Evolutionary conservation across 2,888 invertebrate species (phyloP), one percentile per base, ranked within the genome.

Genomic region (Stictocephala bisonia): DNA sequence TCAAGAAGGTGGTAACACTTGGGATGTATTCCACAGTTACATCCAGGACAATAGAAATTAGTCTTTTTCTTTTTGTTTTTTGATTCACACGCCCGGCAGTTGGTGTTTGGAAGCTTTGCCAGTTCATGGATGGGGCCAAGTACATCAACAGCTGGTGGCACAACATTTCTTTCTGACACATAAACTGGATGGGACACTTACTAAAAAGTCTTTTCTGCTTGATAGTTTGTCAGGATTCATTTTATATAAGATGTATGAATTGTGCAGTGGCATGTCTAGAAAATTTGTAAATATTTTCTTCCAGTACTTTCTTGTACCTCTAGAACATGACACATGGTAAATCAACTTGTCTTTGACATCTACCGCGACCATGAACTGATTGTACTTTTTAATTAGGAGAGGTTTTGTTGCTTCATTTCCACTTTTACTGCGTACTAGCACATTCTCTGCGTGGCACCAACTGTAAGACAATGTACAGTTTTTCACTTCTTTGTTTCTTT

Each of bases 211-310:
- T 22, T 31, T 68, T 51, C 50, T 29, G 50, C 35, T 29, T 11
- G 18, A 20, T 29, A 51, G 68, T 51, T 51, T 67, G 29, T 67
- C 68, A 29, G 68, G 50, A n/a, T 68, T 68, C 1, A 20, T 18
- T 48, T 50, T 51, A 29, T 68, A 51, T 4, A 68, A 20, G 20
- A 51, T 20, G 27, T 51, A 68, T 1, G 68, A 20, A 22, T 68
- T 68, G 51, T 51, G 35, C 3, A 68, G 35, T 1, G 31, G 15
- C 50, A 68, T 51, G 35, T 68, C 50, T 15, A 51, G 13, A 9
- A 68, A 51, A n/a, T 68, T 68, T 3, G 20, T 18, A 27, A 67
- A 68, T 11, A 68, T 51, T 51, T 67, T 48, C 20, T 44, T 67
- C 44, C 68, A 50, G 51, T 68, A 68, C 20, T 51, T 68, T 6